Base-by-base conservation (phyloP, 2,888 invertebrate genomes). In the Notocelia uddmanniana region DNA sequence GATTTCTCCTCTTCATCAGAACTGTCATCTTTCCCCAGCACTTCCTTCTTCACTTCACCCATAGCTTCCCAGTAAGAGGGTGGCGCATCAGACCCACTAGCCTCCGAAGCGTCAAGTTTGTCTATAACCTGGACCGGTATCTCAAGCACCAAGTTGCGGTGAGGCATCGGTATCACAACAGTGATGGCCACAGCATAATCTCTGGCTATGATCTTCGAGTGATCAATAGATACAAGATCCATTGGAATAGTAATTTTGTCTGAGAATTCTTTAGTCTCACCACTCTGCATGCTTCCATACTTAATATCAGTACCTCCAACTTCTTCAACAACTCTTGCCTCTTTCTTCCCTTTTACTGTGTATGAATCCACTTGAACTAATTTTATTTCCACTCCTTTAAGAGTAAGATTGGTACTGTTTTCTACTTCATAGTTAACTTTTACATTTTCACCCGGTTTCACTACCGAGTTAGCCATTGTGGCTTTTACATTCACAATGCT, bases 41-140 rank as follows among this genome's bases (percentile, higher is more conserved):
- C 8, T 50, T 70, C 31, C 19, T 70, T 59, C 26, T 52, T 52
- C 3, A 41, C 52, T 52, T 71, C 70, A 18, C 66, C 41, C 70
- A 71, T 71, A 26, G 52, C 64, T 41, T 70, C 70, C 70, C 70
- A 70, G 15, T 70, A 70, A 13, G 70, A 66, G 0, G 70, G 70
- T 18, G 58, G 70, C 15, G 19, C 58, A 31, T 50, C 34, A 8
- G 37, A 37, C 15, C 48, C 69, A 37, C 63, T 10, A n/a, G n/a
- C 63, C 37, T 69, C 50, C 1, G 15, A 57, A n/a, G n/a, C 19
- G 5, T 64, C 58, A 13, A 70, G 18, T 52, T 19, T 52, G n/a
- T 58, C 59, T 3, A 64, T 54, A 13, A 70, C 70, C 58, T 70
- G 70, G 11, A 70, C 34, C 0, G 59, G 70, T 31, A 70, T 66